Evolutionary conservation across 2,113 vertebrate genomes (phyloP).

Genomic region (Theristicus caerulescens): DNA sequence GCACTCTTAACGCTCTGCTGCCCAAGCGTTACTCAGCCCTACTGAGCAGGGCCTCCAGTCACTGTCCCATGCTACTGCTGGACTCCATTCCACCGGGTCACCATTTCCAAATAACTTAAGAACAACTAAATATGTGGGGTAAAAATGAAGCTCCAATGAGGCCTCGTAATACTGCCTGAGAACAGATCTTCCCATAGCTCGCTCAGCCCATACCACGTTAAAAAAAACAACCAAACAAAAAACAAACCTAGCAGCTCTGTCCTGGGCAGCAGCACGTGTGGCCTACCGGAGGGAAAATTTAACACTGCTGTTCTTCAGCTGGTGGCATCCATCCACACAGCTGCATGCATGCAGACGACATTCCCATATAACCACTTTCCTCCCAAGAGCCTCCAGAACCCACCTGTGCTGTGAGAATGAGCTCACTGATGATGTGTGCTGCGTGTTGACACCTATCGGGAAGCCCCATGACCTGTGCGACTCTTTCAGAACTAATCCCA

Average conservation of each 20-base stretch:
- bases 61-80: background rate
- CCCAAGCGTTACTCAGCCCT: background rate
- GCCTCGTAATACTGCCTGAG: background rate
- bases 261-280: background rate
- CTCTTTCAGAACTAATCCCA: constrained; percentile 90
- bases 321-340: background rate
- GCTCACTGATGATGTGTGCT: constrained; percentile 93
- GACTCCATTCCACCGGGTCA: background rate
- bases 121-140: background rate
- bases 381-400: background rate
- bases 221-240: background rate
- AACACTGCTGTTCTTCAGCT: background rate
- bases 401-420: constrained; percentile 97
- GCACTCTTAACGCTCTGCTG: background rate
- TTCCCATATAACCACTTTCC: background rate
- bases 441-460: constrained; percentile 94
- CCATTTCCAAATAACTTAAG: background rate
- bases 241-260: background rate
- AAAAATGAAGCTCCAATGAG: background rate
- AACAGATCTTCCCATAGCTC: background rate
- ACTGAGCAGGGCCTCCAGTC: background rate
- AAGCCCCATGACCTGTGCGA: constrained; percentile 97
- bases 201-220: background rate
- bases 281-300: background rate
- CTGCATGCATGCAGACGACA: background rate